Conservation (phyloP, 2,113 vertebrate species). For the Periophthalmodon schlosseri region DNA sequence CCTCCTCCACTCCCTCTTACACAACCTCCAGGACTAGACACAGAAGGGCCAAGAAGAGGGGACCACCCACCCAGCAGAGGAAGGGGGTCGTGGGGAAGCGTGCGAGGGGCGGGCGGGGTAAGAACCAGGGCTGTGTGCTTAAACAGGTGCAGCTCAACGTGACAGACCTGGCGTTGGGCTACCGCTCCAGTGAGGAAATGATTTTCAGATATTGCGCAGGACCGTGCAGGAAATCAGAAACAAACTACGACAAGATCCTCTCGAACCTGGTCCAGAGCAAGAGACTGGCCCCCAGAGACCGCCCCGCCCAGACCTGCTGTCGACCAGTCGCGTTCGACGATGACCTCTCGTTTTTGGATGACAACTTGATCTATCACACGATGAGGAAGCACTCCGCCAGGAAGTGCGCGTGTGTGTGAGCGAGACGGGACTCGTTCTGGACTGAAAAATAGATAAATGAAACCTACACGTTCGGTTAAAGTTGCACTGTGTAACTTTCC, state of each 20-base stretch:
- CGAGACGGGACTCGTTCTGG: not conserved
- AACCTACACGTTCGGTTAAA: too few species aligned
- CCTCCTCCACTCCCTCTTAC: constrained; percentile 33
- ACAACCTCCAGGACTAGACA: constrained; percentile 52
- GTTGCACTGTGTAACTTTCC: too few species aligned
- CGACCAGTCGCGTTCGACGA: constrained; percentile 90
- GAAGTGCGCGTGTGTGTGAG: constrained; percentile 89
- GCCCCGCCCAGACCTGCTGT: constrained; percentile 85
- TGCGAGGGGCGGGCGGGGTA: constrained; percentile 66
- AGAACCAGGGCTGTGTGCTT: constrained; percentile 85
- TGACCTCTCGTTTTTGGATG: constrained; percentile 92
- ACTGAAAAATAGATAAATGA: not conserved
- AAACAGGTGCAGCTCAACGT: constrained; percentile 91
- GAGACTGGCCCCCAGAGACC: constrained; percentile 82
- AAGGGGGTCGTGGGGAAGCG: constrained; percentile 63
- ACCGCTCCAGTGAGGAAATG: constrained; percentile 90
- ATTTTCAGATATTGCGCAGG: constrained; percentile 94
- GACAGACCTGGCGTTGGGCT: constrained; percentile 91
- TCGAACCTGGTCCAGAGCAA: constrained; percentile 85
- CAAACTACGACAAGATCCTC: constrained; percentile 92
- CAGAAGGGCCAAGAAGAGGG: constrained; percentile 45
- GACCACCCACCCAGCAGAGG: constrained; percentile 47
- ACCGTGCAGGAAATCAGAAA: constrained; percentile 88
- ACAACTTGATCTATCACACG: constrained; percentile 90
- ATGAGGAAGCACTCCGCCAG: constrained; percentile 93